Evolutionary conservation across 1,140 invertebrate genomes (phyloP), one percentile per base, ranked within the genome.

Genomic region (Nilaparvata lugens): DNA sequence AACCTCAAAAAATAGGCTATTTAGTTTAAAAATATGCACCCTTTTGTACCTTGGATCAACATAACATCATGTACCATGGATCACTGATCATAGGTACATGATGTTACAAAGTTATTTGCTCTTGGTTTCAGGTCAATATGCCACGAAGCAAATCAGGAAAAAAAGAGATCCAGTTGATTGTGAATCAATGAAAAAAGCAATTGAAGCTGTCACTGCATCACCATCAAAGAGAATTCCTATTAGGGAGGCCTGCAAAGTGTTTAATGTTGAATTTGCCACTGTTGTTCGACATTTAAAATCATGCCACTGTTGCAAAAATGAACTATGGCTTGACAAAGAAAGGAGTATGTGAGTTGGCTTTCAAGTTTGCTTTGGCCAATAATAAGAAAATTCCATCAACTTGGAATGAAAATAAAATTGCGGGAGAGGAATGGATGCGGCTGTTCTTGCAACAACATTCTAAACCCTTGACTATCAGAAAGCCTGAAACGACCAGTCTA

Each of bases 361-460:
- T 60, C 61, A 28, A 53, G 62, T 62, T 60, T 31, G 62, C n/a
- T 63, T 28, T 67, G 64, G 3, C 66, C 74, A 73, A 72, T 68
- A 67, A 72, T 72, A 71, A 70, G 73, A 72, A 73, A 71, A 67
- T 69, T 69, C 35, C 65, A 73, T 68, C 71, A 71, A 62, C 72
- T 68, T 59, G 72, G 74, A 65, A 65, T 75, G 38, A 74, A 72
- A 52, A 75, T 75, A 72, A 73, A 74, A 65, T 74, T 70, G 13
- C 63, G 74, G 43, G 64, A 67, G n/a, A 74, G 73, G 38, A 70
- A 70, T 63, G 67, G 74, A 52, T 68, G 59, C 60, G 72, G 72
- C 64, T 71, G 72, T 64, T 73, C 1, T 55, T 23, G 56, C 2
- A 24, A 56, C 14, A 38, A 14, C 40, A 2, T 54, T 61, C 16